These are phyloP conservation scores for Hucho hucho DNA, from an alignment of 2,113 vertebrate species.

Conservation along the genomic window DNA sequence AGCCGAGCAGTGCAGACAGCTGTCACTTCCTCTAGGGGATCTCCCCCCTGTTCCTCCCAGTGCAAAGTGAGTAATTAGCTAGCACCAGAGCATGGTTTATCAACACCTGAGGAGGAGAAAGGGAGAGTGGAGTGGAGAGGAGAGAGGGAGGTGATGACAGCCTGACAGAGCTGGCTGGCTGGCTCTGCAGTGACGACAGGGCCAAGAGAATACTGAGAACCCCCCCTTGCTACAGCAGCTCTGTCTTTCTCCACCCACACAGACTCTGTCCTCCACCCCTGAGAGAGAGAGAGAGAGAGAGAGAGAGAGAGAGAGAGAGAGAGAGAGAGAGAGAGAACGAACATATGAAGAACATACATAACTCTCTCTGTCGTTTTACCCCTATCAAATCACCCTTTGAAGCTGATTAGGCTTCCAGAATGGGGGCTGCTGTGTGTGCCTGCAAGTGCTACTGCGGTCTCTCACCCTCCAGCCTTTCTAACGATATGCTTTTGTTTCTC, in stretches of 20 bases:
- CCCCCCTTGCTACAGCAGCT: background rate
- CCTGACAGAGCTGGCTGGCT: background rate
- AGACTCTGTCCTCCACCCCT: background rate
- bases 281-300: background rate
- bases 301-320: background rate
- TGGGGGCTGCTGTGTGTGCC: conserved; percentile 8
- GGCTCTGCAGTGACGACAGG: no score
- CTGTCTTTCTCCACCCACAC: background rate
- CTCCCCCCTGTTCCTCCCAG: conserved; percentile 35
- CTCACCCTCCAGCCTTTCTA: conserved; percentile 41
- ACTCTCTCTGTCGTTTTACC: background rate
- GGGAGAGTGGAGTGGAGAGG: background rate
- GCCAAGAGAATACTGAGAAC: no score
- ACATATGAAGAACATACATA: background rate
- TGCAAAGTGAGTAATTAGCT: conserved; percentile 54
- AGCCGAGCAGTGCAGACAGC: conserved; percentile 40
- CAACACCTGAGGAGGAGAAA: conserved; percentile 31
- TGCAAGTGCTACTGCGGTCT: conserved; percentile 29
- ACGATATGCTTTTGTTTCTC: conserved; percentile 36
- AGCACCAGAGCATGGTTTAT: conserved; percentile 32
- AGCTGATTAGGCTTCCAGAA: conserved; percentile 24
- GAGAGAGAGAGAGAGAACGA: background rate
- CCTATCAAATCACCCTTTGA: conserved; percentile 12
- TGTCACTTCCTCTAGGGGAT: conserved; percentile 56
- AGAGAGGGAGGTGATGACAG: background rate